Base-by-base conservation (phyloP, 2,888 invertebrate genomes). In the Gari tellinella region DNA sequence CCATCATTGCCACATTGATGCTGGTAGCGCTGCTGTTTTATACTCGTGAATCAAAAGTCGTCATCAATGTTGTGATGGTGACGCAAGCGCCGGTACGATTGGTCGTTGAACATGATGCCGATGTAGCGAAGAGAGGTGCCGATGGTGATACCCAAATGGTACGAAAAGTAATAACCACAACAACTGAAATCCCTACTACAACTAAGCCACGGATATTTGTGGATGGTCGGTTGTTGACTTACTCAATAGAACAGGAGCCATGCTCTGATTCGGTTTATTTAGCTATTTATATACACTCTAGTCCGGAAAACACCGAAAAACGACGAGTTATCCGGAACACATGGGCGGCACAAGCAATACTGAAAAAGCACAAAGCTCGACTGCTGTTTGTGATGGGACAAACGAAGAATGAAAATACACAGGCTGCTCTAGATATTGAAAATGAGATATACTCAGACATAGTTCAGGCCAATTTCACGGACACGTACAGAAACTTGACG, bases 401-500 rank as follows among this genome's bases (percentile, higher is more conserved):
- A n/a, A 81, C 83, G 0, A 40, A 62, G 2, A 81, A 85, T 56
- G 45, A 48, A 14, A 52, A 72, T 23, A 63, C 84, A 5, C 87
- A 88, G 70, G 70, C 82, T 5, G 72, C 86, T 4, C 58, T 90
- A 5, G 68, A 78, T 52, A 83, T 88, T 58, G 91, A 91, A 69
- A 80, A 78, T 23, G 82, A 86, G 21, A 64, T 78, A 21, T 90
- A 88, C 73, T 75, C 84, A 15, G 91, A 91, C 68, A 88, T 91
- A 10, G 85, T 91, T 12, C 91, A 91, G 72, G 89, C 86, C 56
- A 86, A 91, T 64, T 93, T 92, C 72, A 38, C 88, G 0, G 93
- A 93, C 80, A 85, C 88, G n/a, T 93, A 93, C 75, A 84, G 90
- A 12, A 93, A 93, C 81, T 85, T 93, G 52, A 92, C 92, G 0